Conservation (phyloP, 2,888 invertebrate species). For the Nesidiocoris tenuis region DNA sequence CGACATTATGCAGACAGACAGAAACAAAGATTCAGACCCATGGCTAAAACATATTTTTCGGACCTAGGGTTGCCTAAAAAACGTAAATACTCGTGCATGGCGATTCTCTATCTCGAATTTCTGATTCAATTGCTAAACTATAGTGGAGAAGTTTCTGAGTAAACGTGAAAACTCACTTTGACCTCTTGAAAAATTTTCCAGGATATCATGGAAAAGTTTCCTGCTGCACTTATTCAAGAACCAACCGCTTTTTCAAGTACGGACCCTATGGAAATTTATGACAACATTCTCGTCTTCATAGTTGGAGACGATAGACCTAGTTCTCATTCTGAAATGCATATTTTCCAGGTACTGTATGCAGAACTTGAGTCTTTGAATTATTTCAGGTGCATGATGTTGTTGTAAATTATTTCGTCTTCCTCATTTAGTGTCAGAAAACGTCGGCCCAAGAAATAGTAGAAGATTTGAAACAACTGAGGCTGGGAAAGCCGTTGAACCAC, state of each 20-base stretch:
- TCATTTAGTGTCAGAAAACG: constrained; percentile 79
- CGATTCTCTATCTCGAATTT: no score
- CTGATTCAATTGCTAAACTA: no score
- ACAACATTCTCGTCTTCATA: constrained; percentile 96
- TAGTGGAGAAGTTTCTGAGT: no score
- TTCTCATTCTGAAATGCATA: constrained; percentile 90
- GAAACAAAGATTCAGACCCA: no score
- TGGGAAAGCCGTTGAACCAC: constrained; percentile 60
- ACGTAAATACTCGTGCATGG: no score
- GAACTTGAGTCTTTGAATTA: background rate
- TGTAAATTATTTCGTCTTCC: background rate
- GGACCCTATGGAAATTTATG: constrained; percentile 96
- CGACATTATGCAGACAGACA: no score
- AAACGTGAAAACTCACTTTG: background rate
- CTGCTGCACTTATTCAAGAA: constrained; percentile 86
- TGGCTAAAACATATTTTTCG: no score
- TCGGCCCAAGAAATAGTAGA: constrained; percentile 82
- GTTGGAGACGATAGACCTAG: constrained; percentile 71
- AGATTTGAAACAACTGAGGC: constrained; percentile 71
- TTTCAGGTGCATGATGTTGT: no score
- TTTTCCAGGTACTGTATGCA: constrained; percentile 67
- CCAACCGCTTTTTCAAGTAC: constrained; percentile 97
- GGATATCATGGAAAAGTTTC: constrained; percentile 96
- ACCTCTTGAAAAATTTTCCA: constrained; percentile 58
- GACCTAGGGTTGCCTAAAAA: no score